A percentile compares a stretch with the other conserved stretches of the same genome.
Evolutionary conservation across 2,888 invertebrate genomes (phyloP).

Genomic region (Halictus ligatus): DNA sequence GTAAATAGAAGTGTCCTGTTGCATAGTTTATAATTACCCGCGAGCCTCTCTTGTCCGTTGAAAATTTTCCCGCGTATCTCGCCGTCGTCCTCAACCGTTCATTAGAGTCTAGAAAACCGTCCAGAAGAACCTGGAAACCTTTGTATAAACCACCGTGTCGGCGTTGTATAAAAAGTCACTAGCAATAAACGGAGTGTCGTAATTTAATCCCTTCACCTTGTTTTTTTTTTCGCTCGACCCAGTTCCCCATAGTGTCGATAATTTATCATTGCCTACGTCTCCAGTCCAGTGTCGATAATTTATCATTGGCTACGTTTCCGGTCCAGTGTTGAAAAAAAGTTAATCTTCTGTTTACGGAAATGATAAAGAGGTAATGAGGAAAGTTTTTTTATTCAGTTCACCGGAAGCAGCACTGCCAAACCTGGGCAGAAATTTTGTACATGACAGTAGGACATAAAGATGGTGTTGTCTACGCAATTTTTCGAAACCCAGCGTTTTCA

Average conservation of each 20-base stretch:
- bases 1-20: constrained; percentile 56
- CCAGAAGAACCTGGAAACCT: constrained; percentile 68
- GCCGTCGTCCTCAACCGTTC: neutral
- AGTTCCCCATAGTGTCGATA: neutral
- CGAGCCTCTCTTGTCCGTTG: neutral
- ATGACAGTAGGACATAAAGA: no score
- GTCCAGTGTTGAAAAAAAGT: no score
- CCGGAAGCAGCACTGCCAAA: no score
- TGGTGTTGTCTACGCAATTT: no score
- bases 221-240: neutral
- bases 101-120: neutral
- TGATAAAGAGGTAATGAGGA: no score
- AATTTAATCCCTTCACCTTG: neutral
- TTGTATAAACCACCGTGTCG: constrained; percentile 74
- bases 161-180: constrained; percentile 61
- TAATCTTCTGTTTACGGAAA: no score
- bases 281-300: neutral
- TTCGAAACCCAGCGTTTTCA: no score
- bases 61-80: neutral
- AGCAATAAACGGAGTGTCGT: constrained; percentile 59
- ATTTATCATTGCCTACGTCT: neutral
- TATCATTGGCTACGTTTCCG: neutral
- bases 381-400: no score
- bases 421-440: no score
- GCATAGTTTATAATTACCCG: constrained; percentile 19